Evolutionary conservation across 1,140 invertebrate genomes (phyloP).

Genomic region (Glomeris maerens): DNA sequence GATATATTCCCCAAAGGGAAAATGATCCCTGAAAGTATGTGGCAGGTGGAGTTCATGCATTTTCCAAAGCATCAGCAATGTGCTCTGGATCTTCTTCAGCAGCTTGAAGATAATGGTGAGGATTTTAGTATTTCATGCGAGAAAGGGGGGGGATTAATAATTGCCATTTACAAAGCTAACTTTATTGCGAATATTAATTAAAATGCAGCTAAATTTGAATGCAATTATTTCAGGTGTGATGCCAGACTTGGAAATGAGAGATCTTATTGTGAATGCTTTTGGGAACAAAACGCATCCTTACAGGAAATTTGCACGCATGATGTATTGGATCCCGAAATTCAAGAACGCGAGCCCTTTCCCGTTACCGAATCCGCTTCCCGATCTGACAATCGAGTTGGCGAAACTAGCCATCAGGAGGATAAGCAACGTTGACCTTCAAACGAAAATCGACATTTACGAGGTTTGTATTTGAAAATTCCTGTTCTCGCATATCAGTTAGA

Average conservation of each 20-base stretch:
- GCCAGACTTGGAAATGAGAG: conserved; percentile 74
- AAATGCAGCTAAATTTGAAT: no score
- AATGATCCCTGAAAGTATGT: conserved; percentile 62
- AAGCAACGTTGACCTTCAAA: conserved; percentile 64
- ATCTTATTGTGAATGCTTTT: conserved; percentile 68
- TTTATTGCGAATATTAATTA: no score
- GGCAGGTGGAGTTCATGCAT: conserved; percentile 76
- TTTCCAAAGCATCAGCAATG: conserved; percentile 90
- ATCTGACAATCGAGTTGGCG: conserved; percentile 63
- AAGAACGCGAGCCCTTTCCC: conserved; percentile 80
- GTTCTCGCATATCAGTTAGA: neutral
- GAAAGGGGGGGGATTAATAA: neutral
- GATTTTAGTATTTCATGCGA: conserved; percentile 3
- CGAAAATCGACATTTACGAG: conserved; percentile 51
- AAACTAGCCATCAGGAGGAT: conserved; percentile 73
- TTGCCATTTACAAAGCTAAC: neutral
- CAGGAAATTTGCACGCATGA: conserved; percentile 75
- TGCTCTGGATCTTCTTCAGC: conserved; percentile 64
- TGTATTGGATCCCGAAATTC: conserved; percentile 98
- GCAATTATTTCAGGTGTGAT: conserved; percentile 48
- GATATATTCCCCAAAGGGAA: conserved; percentile 85
- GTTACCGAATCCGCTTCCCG: conserved; percentile 55
- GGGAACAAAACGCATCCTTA: conserved; percentile 59
- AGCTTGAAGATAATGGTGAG: conserved; percentile 79
- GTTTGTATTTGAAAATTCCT: conserved; percentile 28